Percentiles rank a stretch among this genome's conserved stretches.
Evolutionary conservation across 2,888 invertebrate genomes (phyloP).

Genomic region (Stenotaenia linearis): DNA sequence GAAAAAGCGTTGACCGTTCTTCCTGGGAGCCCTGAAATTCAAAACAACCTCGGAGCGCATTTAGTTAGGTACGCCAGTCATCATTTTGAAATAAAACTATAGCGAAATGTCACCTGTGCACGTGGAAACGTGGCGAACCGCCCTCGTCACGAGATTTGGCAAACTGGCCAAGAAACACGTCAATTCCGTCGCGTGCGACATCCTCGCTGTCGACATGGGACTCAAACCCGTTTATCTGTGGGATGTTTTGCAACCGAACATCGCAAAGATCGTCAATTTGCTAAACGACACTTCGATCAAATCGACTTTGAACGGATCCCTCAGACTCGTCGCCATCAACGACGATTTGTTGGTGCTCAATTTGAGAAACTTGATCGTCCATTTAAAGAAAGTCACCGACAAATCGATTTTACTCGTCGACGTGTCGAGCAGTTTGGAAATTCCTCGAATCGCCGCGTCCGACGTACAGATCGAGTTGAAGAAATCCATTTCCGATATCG

Average conservation of each 20-base stretch:
- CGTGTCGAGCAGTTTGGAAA: constrained; percentile 8
- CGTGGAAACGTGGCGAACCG: not conserved
- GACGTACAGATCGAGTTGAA: not conserved
- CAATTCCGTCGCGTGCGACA: constrained; percentile 29
- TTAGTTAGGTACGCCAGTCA: constrained; percentile 50
- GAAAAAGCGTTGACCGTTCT: constrained; percentile 47
- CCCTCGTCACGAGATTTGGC: constrained; percentile 24
- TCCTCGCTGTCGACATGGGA: constrained; percentile 40
- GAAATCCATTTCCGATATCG: not conserved
- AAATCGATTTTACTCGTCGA: not conserved
- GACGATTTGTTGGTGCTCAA: constrained; percentile 30
- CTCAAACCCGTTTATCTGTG: constrained; percentile 43
- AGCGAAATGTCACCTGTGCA: not conserved
- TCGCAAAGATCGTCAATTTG: constrained; percentile 34
- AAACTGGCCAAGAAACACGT: constrained; percentile 3
- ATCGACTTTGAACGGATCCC: not conserved
- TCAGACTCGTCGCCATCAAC: constrained; percentile 6
- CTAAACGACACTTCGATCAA: not conserved
- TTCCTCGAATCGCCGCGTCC: not conserved
- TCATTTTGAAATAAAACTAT: not conserved
- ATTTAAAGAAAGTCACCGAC: not conserved
- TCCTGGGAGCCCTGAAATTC: constrained; percentile 51
- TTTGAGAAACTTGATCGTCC: not conserved
- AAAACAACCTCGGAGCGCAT: constrained; percentile 53
- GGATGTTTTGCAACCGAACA: constrained; percentile 40